phyloP scores from a whole-genome alignment of 2,888 invertebrate genomes.

The Meiosimyza platycephala region DNA sequence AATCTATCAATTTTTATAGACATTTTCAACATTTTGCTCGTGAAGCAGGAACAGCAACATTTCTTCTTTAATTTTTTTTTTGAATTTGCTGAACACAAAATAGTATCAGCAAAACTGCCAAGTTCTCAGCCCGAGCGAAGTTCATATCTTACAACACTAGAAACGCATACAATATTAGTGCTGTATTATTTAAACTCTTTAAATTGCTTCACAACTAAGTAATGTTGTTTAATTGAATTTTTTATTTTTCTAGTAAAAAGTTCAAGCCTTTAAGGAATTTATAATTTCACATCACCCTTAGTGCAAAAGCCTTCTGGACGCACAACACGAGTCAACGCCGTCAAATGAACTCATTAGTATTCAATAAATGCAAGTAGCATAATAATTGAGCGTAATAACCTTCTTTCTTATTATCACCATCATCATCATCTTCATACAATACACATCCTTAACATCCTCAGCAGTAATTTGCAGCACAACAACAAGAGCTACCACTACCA shows the following conservation, averaged over 20 bases:
- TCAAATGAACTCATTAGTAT: constrained; percentile 46
- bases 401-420: constrained; percentile 39
- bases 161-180: too few species aligned
- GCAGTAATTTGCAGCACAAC: not conserved
- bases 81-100: too few species aligned
- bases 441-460: not conserved
- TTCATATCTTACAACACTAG: too few species aligned
- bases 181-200: too few species aligned
- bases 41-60: too few species aligned
- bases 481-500: not conserved
- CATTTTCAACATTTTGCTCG: too few species aligned
- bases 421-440: too few species aligned
- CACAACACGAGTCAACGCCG: not conserved
- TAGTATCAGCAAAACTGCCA: too few species aligned
- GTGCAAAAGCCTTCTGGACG: too few species aligned
- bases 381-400: constrained; percentile 51
- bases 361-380: constrained; percentile 49
- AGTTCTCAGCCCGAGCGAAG: too few species aligned
- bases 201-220: not conserved
- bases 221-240: constrained; percentile 6
- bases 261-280: constrained; percentile 5
- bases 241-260: not conserved
- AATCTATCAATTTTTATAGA: too few species aligned
- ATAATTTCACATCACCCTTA: not conserved
- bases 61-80: too few species aligned